Evolutionary conservation across 2,797 vertebrate genomes (phyloP).

Genomic region (Margarornis squamiger): DNA sequence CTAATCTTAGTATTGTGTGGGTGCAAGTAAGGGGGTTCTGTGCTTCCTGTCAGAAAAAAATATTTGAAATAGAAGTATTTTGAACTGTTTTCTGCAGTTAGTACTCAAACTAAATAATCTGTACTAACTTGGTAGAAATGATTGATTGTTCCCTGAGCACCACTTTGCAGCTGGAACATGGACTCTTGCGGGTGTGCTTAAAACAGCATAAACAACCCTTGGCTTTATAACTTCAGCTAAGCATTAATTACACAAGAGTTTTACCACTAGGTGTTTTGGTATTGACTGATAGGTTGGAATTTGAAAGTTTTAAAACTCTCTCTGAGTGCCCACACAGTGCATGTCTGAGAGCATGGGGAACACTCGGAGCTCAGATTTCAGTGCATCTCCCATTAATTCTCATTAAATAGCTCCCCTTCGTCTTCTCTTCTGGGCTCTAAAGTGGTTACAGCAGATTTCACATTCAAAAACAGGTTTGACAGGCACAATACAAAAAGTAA

Average conservation of each 20-base stretch:
- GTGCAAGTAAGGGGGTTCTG: neutral
- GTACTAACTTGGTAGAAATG: constrained; percentile 26
- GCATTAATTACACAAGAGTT: constrained; percentile 40
- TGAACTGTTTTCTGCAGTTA: neutral
- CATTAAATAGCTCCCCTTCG: neutral
- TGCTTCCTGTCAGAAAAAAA: neutral
- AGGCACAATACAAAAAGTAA: neutral
- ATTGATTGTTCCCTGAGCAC: constrained; percentile 23
- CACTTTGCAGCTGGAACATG: neutral
- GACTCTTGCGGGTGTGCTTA: neutral
- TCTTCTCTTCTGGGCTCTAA: neutral
- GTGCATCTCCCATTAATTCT: neutral
- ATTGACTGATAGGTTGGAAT: constrained; percentile 21
- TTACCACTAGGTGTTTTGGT: neutral
- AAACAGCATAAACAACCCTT: neutral
- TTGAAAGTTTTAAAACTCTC: constrained; percentile 5
- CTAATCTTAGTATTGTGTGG: neutral
- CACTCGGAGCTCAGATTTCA: neutral
- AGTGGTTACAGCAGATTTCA: neutral
- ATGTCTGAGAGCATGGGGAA: neutral
- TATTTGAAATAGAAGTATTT: neutral
- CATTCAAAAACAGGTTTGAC: neutral
- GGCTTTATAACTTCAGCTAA: neutral
- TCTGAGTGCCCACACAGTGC: neutral
- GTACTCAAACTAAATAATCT: constrained; percentile 1